Base-by-base conservation (phyloP, 2,113 vertebrate species). In the Cephalopholis sonnerati region DNA sequence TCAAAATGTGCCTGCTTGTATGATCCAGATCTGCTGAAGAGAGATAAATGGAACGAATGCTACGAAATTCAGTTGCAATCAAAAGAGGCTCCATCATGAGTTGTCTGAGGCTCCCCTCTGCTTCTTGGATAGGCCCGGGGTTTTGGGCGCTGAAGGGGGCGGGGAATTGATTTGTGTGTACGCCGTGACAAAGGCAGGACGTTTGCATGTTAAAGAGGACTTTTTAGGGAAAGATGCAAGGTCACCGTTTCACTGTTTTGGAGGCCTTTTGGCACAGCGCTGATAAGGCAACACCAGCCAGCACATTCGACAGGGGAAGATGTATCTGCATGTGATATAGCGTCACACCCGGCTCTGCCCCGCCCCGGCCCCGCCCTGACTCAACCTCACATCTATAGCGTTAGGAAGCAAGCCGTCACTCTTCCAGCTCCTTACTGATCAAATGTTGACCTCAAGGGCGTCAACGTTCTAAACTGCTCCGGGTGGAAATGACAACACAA, bases 321-420 rank as follows among this genome's bases (percentile, higher is more conserved):
- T 91, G 95, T 92, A 96, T 96, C 93, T 93, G 88, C 89, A 90
- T 95, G 80, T 92, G 91, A 93, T 95, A 82, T 90, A 57, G 89
- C 87, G 82, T 91, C 74, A 8, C 44, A 79, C 86, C 84, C 57
- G 68, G 66, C 59, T 53, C 82, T 48, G 68, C 86, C 78, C 46
- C 72, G 1, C 81, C 82, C 48, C 57, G 20, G 13, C 41, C 50
- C 72, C 58, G 8, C 46, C 76, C 69, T 77, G 53, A 11, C 7
- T 50, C n/a, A 22, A 24, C 77, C n/a, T 71, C 72, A 20, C 12
- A 67, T 88, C 83, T 83, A 77, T 74, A 75, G 85, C 71, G n/a
- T 86, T 78, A 89, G 72, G 82, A 92, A 91, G 87, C 74, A 62
- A 89, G 82, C 84, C 66, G 90, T 95, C 94, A 95, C 59, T 79